Evolutionary conservation across 64 coral and sea anemone species (phyloP).

Genomic region (Porites lutea): DNA sequence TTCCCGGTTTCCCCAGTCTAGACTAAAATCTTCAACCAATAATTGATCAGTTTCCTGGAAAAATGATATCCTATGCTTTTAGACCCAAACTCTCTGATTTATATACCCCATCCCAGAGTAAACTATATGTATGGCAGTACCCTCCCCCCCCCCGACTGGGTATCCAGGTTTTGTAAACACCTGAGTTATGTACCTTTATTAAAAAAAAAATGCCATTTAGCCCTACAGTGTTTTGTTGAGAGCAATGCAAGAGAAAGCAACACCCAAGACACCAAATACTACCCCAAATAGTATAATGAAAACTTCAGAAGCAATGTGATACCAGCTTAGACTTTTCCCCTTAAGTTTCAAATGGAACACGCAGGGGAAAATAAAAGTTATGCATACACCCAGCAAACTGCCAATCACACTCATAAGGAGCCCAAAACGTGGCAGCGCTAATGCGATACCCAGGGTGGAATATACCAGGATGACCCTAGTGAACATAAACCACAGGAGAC

Average conservation of each 20-base stretch:
- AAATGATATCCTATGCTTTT: too few relatives aligned
- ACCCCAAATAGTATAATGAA: slow-evolving; percentile 68
- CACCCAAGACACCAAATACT: slow-evolving; percentile 61
- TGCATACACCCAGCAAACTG: slow-evolving; percentile 77
- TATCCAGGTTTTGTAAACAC: too few relatives aligned
- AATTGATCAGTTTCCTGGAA: too few relatives aligned
- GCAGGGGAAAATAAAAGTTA: slow-evolving; percentile 85
- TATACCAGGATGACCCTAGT: slow-evolving; percentile 60
- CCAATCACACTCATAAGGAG: slow-evolving; percentile 89
- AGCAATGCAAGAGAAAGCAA: slow-evolving; percentile 70
- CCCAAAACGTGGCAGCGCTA: slow-evolving; percentile 86
- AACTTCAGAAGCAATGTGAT: slow-evolving; percentile 48
- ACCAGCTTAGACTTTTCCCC: slow-evolving; percentile 61
- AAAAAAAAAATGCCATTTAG: too few relatives aligned
- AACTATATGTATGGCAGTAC: too few relatives aligned
- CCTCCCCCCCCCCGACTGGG: too few relatives aligned
- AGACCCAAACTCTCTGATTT: too few relatives aligned
- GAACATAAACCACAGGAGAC: slow-evolving; percentile 51
- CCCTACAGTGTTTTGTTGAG: slow-evolving; percentile 7
- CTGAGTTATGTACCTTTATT: too few relatives aligned
- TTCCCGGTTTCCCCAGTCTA: too few relatives aligned
- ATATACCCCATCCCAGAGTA: too few relatives aligned
- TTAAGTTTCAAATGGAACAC: slow-evolving; percentile 83
- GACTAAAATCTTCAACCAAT: too few relatives aligned
- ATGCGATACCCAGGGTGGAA: slow-evolving; percentile 71